These are phyloP conservation scores for Danio jaintianensis DNA, from an alignment of 2,797 vertebrate species.

Conservation along the genomic window DNA sequence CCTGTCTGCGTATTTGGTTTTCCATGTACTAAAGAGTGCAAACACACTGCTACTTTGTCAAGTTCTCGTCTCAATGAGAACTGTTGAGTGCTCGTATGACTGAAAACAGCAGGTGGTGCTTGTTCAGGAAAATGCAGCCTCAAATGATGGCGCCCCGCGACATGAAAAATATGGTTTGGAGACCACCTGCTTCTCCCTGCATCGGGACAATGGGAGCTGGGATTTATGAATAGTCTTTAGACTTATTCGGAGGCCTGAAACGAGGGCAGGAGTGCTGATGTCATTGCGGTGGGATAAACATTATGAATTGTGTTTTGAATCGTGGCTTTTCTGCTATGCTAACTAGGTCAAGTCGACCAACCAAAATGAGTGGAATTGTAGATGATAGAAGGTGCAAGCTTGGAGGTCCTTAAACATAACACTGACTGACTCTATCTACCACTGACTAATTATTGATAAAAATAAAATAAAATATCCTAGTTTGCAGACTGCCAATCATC, in stretches of 20 bases:
- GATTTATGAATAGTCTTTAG: conserved; percentile 53
- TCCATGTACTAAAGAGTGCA: neutral
- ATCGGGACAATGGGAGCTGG: conserved; percentile 48
- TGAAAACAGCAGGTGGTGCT: conserved; percentile 62
- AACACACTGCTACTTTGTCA: conserved; percentile 54
- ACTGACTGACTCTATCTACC: conserved; percentile 22
- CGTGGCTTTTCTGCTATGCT: conserved; percentile 29
- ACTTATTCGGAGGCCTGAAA: conserved; percentile 37
- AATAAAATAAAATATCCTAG: neutral
- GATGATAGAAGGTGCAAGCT: conserved; percentile 29
- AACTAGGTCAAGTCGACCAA: conserved; percentile 2
- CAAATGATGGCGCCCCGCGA: conserved; percentile 54
- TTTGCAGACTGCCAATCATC: conserved; percentile 45
- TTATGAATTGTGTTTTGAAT: conserved; percentile 52
- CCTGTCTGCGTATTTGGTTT: conserved; percentile 9
- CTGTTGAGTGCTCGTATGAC: conserved; percentile 52
- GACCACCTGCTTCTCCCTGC: conserved; percentile 60
- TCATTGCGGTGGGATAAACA: conserved; percentile 48
- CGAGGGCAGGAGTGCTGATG: conserved; percentile 58
- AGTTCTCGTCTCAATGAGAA: conserved; percentile 53
- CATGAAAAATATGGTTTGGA: conserved; percentile 45
- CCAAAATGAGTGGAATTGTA: conserved; percentile 24
- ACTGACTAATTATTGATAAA: conserved; percentile 41
- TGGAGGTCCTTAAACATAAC: neutral
- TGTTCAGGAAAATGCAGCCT: conserved; percentile 53